Base-by-base conservation (phyloP, 2,888 invertebrate genomes). In the Stenolophus ochropezus region DNA sequence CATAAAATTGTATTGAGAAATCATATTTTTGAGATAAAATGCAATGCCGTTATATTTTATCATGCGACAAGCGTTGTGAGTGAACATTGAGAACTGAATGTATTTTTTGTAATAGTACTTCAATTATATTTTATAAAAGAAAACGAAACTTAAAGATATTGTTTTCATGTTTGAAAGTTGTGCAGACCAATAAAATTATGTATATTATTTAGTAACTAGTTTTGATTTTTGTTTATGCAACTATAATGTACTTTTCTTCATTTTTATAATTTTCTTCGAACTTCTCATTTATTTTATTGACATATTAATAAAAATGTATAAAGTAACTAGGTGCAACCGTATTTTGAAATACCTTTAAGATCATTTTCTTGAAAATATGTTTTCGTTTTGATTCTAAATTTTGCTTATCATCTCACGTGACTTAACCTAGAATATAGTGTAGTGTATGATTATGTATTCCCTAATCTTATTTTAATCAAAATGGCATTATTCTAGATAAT, bases 81-180 rank as follows among this genome's bases (percentile, higher is more conserved):
- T 42, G 65, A 69, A 69, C 65, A 27, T 33, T 69, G 27, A 69
- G 65, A 69, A 69, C 65, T 33, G 65, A 69, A 69, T 69, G 65
- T 69, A 69, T 69, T 69, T 69, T 69, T 69, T 69, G 61, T 69
- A 69, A 69, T 69, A 69, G 65, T 69, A 69, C 65, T 69, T 69
- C 65, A 69, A 42, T 42, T 69, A 69, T 69, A 69, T 69, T 69
- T 69, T 69, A 69, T 69, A 69, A 69, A 61, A 61, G 11, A 23
- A 61, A 69, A 69, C 33, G 65, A 69, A 69, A 69, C 65, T 65
- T 65, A 33, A 33, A 27, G 65, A 69, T 65, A 25, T 65, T 65
- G 25, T 65, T 65, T 65, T 27, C 61, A 65, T 65, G 27, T 65
- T 65, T 65, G 14, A 65, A 42, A 65, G 61, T 65, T 65, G 61